Evolutionary conservation across 2,797 vertebrate species (phyloP).

Genomic region (Poeciliopsis turneri): DNA sequence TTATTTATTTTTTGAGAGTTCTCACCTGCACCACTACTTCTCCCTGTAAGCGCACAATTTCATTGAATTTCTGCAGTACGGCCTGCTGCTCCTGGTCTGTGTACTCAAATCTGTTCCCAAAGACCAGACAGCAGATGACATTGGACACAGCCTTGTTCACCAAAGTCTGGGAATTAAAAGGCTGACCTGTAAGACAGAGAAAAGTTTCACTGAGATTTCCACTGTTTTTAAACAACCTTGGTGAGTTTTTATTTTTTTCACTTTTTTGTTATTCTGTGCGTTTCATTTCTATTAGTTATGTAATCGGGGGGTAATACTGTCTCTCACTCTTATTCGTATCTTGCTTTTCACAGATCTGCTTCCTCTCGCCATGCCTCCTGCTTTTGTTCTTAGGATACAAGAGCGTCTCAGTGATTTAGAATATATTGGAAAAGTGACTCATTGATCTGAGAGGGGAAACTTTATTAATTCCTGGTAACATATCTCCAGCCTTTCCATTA

Average conservation of each 20-base stretch:
- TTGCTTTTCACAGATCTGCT: not conserved
- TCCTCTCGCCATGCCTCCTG: not conserved
- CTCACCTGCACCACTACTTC: slow-evolving; percentile 58
- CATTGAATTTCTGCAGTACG: slow-evolving; percentile 42
- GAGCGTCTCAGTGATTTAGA: not conserved
- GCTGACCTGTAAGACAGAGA: slow-evolving; percentile 46
- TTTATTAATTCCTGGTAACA: not conserved
- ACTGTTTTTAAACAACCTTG: not conserved
- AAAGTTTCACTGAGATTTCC: not conserved
- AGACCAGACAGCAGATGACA: slow-evolving; percentile 52
- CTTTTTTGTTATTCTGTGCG: not conserved
- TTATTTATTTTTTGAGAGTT: not conserved
- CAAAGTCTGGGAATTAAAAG: slow-evolving; percentile 47
- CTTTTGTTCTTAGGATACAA: not conserved
- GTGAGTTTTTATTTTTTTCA: not conserved
- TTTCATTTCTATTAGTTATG: not conserved
- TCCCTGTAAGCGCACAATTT: slow-evolving; percentile 38
- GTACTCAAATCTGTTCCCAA: slow-evolving; percentile 72
- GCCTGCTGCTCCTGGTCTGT: slow-evolving; percentile 48
- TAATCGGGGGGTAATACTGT: not conserved
- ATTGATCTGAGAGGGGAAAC: not conserved
- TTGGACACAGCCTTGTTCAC: slow-evolving; percentile 58
- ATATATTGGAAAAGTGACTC: not conserved
- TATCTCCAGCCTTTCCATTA: not conserved
- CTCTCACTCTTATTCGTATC: not conserved